A percentile compares a stretch with the other conserved stretches of the same genome.
Conservation (phyloP, 2,888 invertebrate genomes). For the Busseola fusca region DNA sequence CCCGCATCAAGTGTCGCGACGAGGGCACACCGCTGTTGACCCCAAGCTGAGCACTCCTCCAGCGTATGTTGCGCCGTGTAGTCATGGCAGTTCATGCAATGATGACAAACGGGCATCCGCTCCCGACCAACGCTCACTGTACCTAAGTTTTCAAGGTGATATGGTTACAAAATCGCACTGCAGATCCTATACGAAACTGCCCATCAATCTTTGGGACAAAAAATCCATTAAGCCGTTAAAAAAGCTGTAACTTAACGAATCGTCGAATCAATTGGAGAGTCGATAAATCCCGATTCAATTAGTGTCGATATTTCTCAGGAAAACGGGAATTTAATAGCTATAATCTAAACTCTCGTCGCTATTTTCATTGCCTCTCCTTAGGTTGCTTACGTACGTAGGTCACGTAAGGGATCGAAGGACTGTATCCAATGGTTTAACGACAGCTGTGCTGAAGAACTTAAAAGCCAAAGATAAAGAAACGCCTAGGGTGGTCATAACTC, state of each 20-base stretch:
- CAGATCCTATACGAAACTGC: neutral
- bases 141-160: too few relatives aligned
- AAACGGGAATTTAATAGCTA: neutral
- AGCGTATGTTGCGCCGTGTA: too few relatives aligned
- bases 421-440: slow-evolving; percentile 38
- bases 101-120: too few relatives aligned
- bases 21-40: too few relatives aligned
- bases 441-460: slow-evolving; percentile 40
- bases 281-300: slow-evolving; percentile 38
- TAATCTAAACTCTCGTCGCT: slow-evolving; percentile 26
- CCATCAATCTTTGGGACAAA: neutral
- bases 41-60: too few relatives aligned
- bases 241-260: neutral
- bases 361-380: slow-evolving; percentile 25
- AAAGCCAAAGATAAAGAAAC: slow-evolving; percentile 34
- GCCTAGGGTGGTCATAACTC: slow-evolving; percentile 2
- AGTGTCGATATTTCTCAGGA: slow-evolving; percentile 33
- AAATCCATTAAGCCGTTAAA: neutral
- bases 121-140: too few relatives aligned
- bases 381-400: slow-evolving; percentile 34
- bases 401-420: slow-evolving; percentile 49
- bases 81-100: too few relatives aligned
- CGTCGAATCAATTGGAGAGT: slow-evolving; percentile 6
- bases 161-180: too few relatives aligned
- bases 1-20: too few relatives aligned